These are phyloP conservation scores for Hylaea fasciaria DNA, from an alignment of 2,888 invertebrate species.

Conservation along the genomic window DNA sequence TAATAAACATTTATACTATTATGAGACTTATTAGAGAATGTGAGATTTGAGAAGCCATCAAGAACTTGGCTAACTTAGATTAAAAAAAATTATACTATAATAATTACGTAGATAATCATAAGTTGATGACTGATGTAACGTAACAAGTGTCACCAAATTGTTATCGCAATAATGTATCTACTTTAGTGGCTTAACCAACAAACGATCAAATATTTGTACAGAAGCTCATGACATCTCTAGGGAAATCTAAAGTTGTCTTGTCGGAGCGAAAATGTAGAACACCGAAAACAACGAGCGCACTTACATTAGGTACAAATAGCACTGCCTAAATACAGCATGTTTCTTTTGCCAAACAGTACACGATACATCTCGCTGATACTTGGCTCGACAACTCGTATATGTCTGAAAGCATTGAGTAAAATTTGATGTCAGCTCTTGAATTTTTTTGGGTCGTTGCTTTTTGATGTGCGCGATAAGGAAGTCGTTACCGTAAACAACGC, in stretches of 20 bases:
- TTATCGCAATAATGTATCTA: slow-evolving; percentile 27
- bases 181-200: slow-evolving; percentile 35
- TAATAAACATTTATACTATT: too few relatives aligned
- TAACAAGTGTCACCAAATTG: slow-evolving; percentile 16
- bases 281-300: slow-evolving; percentile 37
- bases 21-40: too few relatives aligned
- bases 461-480: slow-evolving; percentile 8
- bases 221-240: slow-evolving; percentile 47
- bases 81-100: too few relatives aligned
- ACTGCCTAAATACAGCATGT: slow-evolving; percentile 9
- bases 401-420: slow-evolving; percentile 18
- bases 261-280: slow-evolving; percentile 43
- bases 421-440: slow-evolving; percentile 11
- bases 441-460: slow-evolving; percentile 23
- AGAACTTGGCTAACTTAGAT: too few relatives aligned
- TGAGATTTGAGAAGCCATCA: too few relatives aligned
- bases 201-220: slow-evolving; percentile 53
- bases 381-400: slow-evolving; percentile 2
- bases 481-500: slow-evolving; percentile 7
- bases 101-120: too few relatives aligned
- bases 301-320: slow-evolving; percentile 8
- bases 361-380: slow-evolving; percentile 9
- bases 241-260: slow-evolving; percentile 56
- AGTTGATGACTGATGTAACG: slow-evolving; percentile 7
- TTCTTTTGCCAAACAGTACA: slow-evolving; percentile 2